Evolutionary conservation across 2,888 invertebrate species (phyloP), one percentile per base, ranked within the genome.

Genomic region (Andrena camellia): DNA sequence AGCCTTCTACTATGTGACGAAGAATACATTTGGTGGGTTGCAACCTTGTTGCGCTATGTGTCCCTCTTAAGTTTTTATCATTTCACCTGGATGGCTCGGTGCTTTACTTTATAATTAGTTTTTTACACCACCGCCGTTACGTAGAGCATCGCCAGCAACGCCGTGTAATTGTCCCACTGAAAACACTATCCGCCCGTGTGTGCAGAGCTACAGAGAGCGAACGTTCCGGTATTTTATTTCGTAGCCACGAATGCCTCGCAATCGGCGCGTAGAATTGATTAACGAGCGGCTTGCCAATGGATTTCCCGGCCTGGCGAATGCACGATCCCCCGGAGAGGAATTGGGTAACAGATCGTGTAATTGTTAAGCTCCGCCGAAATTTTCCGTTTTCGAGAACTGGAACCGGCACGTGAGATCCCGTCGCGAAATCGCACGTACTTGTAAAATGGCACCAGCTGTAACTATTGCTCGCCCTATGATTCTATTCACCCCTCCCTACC

Each of bases 261-360:
- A 73, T 85, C 78, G 74, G 63, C 76, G 80, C 82, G 70, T 68
- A 68, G 78, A 83, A 88, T 85, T 86, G 87, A 88, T 88, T 82
- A 88, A 87, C 86, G 88, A 87, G 69, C 66, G 70, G 77, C 63
- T 81, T 74, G 81, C 78, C 81, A 75, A 80, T 87, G 74, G 75
- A 87, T 83, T 88, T 89, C 66, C 69, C 85, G 69, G 52, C 33
- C 73, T 69, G 67, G 50, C 77, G 73, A 63, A 64, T 64, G 31
- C 59, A 31, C 69, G 69, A 76, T 80, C 83, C 70, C 35, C 76
- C 57, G n/a, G 74, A 62, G 57, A 69, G 77, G 63, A 83, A 78
- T 88, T 80, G 86, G 66, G 81, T 86, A 80, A 89, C 83, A 79
- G 82, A 82, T 89, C 78, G 81, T 81, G 78, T 84, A 89, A 89